A percentile compares a stretch with the other conserved stretches of the same genome.
These are phyloP conservation scores for Autographa gamma DNA, from an alignment of 2,888 invertebrate genomes.

Conservation along the genomic window DNA sequence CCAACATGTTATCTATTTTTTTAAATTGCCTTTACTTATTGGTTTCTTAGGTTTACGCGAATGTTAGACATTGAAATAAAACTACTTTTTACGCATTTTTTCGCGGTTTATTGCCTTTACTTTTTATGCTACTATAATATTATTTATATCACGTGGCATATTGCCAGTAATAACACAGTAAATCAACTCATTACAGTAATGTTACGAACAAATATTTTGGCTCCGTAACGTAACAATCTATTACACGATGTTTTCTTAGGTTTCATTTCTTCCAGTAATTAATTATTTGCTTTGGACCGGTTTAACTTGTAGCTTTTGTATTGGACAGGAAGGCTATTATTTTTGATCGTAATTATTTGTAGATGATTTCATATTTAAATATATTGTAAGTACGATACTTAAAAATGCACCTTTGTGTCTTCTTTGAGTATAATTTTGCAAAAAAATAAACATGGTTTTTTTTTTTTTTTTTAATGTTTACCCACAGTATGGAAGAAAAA, in stretches of 20 bases:
- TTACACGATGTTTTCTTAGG: slow-evolving; percentile 43
- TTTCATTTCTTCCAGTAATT: slow-evolving; percentile 47
- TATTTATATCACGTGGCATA: slow-evolving; percentile 24
- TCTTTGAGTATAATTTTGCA: background rate
- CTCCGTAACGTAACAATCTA: slow-evolving; percentile 35
- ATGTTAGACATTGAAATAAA: no score
- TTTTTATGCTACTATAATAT: slow-evolving; percentile 3
- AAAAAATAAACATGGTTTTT: no score
- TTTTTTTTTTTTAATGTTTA: no score
- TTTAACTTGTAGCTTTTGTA: slow-evolving; percentile 40
- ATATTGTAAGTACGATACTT: background rate
- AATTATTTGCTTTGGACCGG: slow-evolving; percentile 39
- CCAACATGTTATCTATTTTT: background rate
- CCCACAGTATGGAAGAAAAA: no score
- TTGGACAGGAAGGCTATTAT: slow-evolving; percentile 24
- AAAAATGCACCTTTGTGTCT: background rate
- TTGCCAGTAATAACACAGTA: slow-evolving; percentile 37
- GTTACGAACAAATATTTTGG: slow-evolving; percentile 36
- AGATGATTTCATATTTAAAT: background rate
- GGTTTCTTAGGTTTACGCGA: no score
- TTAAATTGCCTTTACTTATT: no score
- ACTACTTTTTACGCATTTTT: no score
- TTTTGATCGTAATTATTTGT: slow-evolving; percentile 18
- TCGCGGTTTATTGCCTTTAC: no score
- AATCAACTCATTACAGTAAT: slow-evolving; percentile 29